Percentiles rank a stretch among this genome's conserved stretches.
phyloP scores from a whole-genome alignment of 2,797 vertebrate genomes.

The Mus caroli region DNA sequence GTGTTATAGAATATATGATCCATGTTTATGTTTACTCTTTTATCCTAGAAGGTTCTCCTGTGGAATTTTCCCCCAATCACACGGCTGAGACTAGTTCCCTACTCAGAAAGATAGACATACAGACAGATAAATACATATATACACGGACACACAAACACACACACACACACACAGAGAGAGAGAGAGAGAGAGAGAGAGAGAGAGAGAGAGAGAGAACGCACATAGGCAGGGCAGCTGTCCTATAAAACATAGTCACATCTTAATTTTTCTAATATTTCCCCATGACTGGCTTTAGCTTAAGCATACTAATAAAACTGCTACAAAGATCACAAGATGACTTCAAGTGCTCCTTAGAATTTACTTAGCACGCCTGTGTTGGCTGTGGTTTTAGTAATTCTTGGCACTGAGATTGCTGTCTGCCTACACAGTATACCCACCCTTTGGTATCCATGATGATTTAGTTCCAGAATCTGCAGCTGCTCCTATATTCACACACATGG shows the following conservation, averaged over 20 bases:
- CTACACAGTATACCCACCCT: background rate
- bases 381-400: background rate
- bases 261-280: background rate
- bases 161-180: no score
- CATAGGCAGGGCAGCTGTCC: background rate
- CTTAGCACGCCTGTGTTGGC: background rate
- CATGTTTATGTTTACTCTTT: background rate
- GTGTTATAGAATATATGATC: background rate
- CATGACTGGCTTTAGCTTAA: no score
- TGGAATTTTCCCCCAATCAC: accelerated
- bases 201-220: no score
- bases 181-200: no score
- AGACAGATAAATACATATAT: no score
- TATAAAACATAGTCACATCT: background rate
- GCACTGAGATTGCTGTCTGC: background rate
- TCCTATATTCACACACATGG: background rate
- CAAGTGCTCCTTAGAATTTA: background rate
- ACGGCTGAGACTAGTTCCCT: background rate
- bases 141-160: no score
- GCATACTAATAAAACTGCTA: background rate
- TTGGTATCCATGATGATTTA: background rate
- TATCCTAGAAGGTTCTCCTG: background rate
- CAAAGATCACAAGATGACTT: background rate
- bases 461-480: background rate
- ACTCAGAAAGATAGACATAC: background rate